Evolutionary conservation across 2,797 vertebrate genomes (phyloP), one percentile per base, ranked within the genome.

Genomic region (Urocyon cinereoargenteus): DNA sequence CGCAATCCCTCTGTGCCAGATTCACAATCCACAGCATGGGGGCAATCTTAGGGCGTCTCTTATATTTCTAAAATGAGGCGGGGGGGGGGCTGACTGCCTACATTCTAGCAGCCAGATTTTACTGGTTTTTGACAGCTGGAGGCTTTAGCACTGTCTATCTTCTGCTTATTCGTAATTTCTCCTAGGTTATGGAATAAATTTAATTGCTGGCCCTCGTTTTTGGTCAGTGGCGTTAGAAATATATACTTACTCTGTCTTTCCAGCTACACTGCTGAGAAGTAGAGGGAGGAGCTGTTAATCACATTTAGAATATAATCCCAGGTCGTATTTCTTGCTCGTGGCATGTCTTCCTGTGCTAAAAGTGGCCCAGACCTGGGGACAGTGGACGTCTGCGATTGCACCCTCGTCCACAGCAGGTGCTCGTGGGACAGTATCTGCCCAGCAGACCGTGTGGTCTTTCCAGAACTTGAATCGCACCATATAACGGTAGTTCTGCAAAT

Each of bases 391-490:
- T 72, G 55, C 45, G 79, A 15, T 13, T 21, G 15, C 16, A 64
- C 79, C 11, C 8, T 83, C 0, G 0, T 6, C 14, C 3, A 36
- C 7, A 49, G 22, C 85, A 87, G 53, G 61, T 3, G 2, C n/a
- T 26, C 34, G 0, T 49, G 5, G 18, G 28, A 21, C 24, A 18
- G 18, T 45, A 24, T 12, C 49, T 68, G 21, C 7, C 26, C 2
- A 78, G 31, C 26, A 82, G 51, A 26, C 9, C 36, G 15, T 21
- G 9, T 7, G 28, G 22, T 62, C 70, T 86, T 88, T 34, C 16
- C 51, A 92, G 57, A 68, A 7, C 51, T 75, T 72, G 18, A 26
- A 28, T 78, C 57, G 85, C 79, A 94, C 4, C 9, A 34, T 40
- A 62, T 16, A 45, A 64, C 18, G 34, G 19, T 57, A 55, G 21